Evolutionary conservation across 2,888 invertebrate species (phyloP).

Genomic region (Clepsis dumicolana): DNA sequence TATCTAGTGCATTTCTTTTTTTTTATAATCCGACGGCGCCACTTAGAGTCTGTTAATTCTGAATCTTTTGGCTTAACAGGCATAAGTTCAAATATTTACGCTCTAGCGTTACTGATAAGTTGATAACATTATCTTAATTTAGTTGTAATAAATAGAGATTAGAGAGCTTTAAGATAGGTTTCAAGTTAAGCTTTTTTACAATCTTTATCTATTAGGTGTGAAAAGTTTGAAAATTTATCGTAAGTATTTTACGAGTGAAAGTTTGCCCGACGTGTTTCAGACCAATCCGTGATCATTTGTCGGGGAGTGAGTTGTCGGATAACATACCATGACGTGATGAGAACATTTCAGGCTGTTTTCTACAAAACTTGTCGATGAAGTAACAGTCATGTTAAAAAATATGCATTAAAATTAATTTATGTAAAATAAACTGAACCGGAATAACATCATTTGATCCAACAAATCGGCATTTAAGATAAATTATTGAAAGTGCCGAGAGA

Average conservation of each 20-base stretch:
- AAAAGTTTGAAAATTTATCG: neutral
- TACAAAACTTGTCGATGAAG: too few relatives aligned
- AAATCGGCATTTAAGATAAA: slow-evolving; percentile 38
- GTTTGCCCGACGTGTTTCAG: neutral
- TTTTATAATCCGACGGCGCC: neutral
- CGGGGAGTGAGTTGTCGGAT: too few relatives aligned
- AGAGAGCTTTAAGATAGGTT: neutral
- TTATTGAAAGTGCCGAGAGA: slow-evolving; percentile 34
- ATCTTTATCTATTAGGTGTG: neutral
- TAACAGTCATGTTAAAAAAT: too few relatives aligned
- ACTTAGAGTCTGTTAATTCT: neutral
- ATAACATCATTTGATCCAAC: slow-evolving; percentile 27
- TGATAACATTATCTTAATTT: slow-evolving; percentile 15
- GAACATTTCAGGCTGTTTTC: too few relatives aligned
- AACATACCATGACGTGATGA: too few relatives aligned
- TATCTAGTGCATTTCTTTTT: too few relatives aligned
- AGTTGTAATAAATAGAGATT: neutral
- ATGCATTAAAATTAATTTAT: slow-evolving; percentile 21
- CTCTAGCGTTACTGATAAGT: neutral
- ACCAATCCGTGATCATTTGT: neutral
- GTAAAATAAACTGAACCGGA: slow-evolving; percentile 22
- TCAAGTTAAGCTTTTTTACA: slow-evolving; percentile 1
- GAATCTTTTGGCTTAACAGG: neutral
- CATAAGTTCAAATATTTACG: neutral
- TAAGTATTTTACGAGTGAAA: too few relatives aligned